A percentile compares a stretch with the other conserved stretches of the same genome.
Conservation (phyloP, 1,140 invertebrate species). For the Spodoptera frugiperda region DNA sequence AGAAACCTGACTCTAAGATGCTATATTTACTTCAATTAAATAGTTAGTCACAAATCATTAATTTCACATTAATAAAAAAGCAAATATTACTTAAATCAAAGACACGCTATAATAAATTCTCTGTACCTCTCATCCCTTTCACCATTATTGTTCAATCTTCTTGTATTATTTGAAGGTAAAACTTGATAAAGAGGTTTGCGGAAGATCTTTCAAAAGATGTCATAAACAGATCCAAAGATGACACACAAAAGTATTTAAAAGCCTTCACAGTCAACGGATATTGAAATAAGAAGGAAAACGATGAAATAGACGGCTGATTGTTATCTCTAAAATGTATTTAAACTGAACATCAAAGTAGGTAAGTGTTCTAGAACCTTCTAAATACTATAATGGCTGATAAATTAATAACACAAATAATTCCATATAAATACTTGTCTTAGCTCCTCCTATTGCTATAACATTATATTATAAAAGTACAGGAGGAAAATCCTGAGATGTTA, state of each 20-base stretch:
- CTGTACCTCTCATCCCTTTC: background rate
- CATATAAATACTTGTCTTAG: no score
- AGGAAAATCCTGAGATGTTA: no score
- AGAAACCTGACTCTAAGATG: background rate
- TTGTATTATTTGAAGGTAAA: conserved; percentile 15
- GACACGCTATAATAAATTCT: background rate
- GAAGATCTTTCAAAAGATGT: conserved; percentile 1
- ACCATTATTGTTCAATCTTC: conserved; percentile 31
- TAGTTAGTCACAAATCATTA: no score
- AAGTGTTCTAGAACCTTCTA: no score
- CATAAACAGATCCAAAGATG: conserved; percentile 29
- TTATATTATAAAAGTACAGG: no score
- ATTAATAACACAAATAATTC: no score
- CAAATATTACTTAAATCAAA: background rate
- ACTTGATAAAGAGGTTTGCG: conserved; percentile 2
- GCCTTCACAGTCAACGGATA: conserved; percentile 24
- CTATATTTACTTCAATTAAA: background rate
- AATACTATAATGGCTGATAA: no score
- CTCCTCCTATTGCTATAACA: no score
- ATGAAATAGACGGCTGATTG: conserved; percentile 24
- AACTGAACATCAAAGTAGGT: no score
- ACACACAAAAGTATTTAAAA: conserved; percentile 36
- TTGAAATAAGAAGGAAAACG: conserved; percentile 14
- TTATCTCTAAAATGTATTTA: background rate
- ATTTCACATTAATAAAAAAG: no score